Evolutionary conservation across 1,140 invertebrate genomes (phyloP), one percentile per base, ranked within the genome.

Genomic region (Planococcus citri): DNA sequence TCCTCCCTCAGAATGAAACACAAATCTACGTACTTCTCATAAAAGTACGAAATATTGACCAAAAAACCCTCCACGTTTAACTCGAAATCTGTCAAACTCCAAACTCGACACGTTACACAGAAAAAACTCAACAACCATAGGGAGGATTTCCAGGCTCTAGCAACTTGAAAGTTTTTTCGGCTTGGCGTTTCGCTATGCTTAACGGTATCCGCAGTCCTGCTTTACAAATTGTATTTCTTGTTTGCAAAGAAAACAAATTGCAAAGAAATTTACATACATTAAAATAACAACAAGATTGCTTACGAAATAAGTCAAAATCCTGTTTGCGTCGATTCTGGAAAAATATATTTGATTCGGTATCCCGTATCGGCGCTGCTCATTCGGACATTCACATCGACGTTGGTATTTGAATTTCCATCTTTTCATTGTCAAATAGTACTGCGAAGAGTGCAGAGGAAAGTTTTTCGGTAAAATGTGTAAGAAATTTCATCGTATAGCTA

Each of bases 171-270:
- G 33, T 14, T 37, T 37, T 37, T 14, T 37, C n/a, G 41, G 17
- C 12, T 51, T 17, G 41, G 41, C 29, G 12, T 51, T 51, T 20
- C n/a, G 4, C n/a, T 51, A 17, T n/a, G 12, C 41, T 51, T 37
- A 3, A 51, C 41, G 41, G 41, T 51, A 51, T 51, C 41, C 41
- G 41, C 41, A 51, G 41, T 51, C 41, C 41, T 51, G 41, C 41
- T 51, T 51, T 51, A 51, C 41, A 51, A 51, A 51, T 51, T 51
- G 41, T 51, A 51, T 51, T 51, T 51, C 41, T 51, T 51, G 41
- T 51, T 51, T 51, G 41, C 41, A n/a, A 51, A 51, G 41, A 51
- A 51, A 51, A 51, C 41, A 51, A 51, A 51, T 51, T 51, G 41
- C 41, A 51, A 51, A 51, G 41, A 51, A 51, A 51, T 51, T 51